Conservation (phyloP, 1,140 invertebrate species). For the Agrilus planipennis region DNA sequence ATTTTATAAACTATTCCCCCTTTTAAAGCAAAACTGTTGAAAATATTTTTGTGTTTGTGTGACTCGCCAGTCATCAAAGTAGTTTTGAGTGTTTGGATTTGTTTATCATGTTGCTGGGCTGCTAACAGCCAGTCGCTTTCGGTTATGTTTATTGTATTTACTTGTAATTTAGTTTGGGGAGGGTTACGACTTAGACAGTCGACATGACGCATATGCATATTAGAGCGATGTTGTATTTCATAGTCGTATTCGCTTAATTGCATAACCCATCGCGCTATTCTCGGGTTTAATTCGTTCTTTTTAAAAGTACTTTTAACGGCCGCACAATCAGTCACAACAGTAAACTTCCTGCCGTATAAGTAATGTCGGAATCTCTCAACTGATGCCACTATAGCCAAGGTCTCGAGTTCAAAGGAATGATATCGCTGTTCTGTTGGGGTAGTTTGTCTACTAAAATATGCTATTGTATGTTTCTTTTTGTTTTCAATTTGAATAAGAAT, state of each 20-base stretch:
- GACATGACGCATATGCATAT: constrained; percentile 19
- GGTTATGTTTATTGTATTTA: no score
- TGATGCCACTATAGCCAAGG: constrained; percentile 24
- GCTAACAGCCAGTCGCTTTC: no score
- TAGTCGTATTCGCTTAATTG: constrained; percentile 20
- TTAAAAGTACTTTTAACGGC: constrained; percentile 29
- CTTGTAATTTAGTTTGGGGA: no score
- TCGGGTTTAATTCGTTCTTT: constrained; percentile 24
- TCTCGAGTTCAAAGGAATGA: constrained; percentile 25
- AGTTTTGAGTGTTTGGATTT: no score
- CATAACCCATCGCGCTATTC: constrained; percentile 25
- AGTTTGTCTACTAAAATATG: constrained; percentile 21
- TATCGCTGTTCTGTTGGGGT: constrained; percentile 19
- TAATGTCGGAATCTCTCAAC: constrained; percentile 18
- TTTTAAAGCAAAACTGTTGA: no score
- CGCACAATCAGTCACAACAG: constrained; percentile 18
- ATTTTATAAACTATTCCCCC: no score
- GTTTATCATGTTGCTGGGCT: no score
- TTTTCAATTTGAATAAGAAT: constrained; percentile 13
- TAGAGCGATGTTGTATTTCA: constrained; percentile 16
- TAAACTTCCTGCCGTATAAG: not conserved
- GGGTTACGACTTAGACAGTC: constrained; percentile 24
- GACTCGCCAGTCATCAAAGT: no score
- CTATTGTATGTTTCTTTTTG: constrained; percentile 19
- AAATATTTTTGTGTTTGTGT: no score